Conservation (phyloP, 2,888 invertebrate genomes). For the Rhagonycha lutea region DNA sequence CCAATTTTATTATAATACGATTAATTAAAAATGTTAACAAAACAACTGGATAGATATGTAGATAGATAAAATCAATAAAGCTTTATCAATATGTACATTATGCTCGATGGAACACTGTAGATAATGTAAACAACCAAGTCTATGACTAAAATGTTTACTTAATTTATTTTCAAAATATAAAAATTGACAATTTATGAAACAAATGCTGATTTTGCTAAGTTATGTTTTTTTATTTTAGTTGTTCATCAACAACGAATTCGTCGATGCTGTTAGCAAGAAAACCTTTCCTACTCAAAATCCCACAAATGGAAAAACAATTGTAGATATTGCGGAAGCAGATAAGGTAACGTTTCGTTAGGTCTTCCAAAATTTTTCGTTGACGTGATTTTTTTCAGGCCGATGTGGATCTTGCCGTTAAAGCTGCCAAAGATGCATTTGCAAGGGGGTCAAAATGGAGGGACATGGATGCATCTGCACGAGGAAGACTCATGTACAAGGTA, state of each 20-base stretch:
- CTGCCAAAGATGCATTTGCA: slow-evolving; percentile 78
- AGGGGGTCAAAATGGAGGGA: slow-evolving; percentile 76
- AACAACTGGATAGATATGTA: neutral
- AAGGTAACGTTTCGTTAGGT: slow-evolving; percentile 60
- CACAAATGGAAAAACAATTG: slow-evolving; percentile 73
- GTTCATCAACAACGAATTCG: slow-evolving; percentile 82
- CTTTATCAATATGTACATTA: neutral
- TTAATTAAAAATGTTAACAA: neutral
- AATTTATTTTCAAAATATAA: too few species aligned
- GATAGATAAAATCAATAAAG: neutral
- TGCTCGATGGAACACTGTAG: neutral
- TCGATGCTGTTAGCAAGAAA: slow-evolving; percentile 81
- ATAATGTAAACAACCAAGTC: neutral
- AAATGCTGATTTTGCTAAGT: neutral
- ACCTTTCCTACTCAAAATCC: slow-evolving; percentile 88
- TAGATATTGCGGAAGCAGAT: slow-evolving; percentile 81
- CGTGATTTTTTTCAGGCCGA: slow-evolving; percentile 65
- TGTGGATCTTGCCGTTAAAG: slow-evolving; percentile 78
- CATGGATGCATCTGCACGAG: slow-evolving; percentile 81
- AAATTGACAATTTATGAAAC: too few species aligned
- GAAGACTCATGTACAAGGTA: slow-evolving; percentile 68
- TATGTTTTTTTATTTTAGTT: slow-evolving; percentile 61
- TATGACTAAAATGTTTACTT: too few species aligned
- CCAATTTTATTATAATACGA: neutral
- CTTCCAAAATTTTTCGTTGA: slow-evolving; percentile 3